Percentiles rank a stretch among this genome's conserved stretches.
Evolutionary conservation across 1,140 invertebrate genomes (phyloP).

Genomic region (Trichogramma pretiosum): DNA sequence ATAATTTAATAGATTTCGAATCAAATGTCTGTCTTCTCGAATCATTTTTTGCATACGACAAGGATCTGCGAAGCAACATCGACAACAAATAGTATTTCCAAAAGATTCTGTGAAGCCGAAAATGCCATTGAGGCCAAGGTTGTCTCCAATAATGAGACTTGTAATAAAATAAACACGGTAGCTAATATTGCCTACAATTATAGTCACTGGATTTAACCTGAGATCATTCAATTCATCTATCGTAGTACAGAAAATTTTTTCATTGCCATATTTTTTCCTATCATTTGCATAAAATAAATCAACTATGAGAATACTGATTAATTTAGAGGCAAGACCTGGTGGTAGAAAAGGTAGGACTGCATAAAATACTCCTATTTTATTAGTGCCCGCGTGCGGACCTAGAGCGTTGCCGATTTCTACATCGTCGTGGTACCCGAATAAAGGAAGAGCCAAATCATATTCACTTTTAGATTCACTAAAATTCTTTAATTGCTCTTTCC

Average conservation of each 20-base stretch:
- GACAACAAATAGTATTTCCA: slow-evolving; percentile 7
- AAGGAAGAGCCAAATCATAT: slow-evolving; percentile 17
- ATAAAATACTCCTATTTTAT: slow-evolving; percentile 12
- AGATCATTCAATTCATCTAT: slow-evolving; percentile 15
- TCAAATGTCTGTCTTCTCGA: slow-evolving; percentile 12
- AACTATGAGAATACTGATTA: neutral
- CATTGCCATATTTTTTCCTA: slow-evolving; percentile 14
- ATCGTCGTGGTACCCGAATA: slow-evolving; percentile 17
- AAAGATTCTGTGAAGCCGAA: slow-evolving; percentile 16
- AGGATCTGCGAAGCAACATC: slow-evolving; percentile 11
- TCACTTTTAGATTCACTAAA: neutral
- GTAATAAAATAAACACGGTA: slow-evolving; percentile 12
- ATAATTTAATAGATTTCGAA: no score
- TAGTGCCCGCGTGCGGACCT: slow-evolving; percentile 10
- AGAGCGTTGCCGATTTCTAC: slow-evolving; percentile 14
- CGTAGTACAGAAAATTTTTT: slow-evolving; percentile 10
- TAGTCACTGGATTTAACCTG: neutral
- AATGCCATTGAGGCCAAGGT: slow-evolving; percentile 14
- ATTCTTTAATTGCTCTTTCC: slow-evolving; percentile 8
- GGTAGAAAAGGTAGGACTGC: slow-evolving; percentile 11
- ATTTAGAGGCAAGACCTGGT: neutral
- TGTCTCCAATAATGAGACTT: slow-evolving; percentile 12
- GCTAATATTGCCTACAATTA: neutral
- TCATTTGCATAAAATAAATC: slow-evolving; percentile 6
- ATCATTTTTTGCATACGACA: neutral